Percentiles rank a stretch among this genome's conserved stretches.
Conservation (phyloP, 2,113 vertebrate species). For the Thinocorus orbignyianus region DNA sequence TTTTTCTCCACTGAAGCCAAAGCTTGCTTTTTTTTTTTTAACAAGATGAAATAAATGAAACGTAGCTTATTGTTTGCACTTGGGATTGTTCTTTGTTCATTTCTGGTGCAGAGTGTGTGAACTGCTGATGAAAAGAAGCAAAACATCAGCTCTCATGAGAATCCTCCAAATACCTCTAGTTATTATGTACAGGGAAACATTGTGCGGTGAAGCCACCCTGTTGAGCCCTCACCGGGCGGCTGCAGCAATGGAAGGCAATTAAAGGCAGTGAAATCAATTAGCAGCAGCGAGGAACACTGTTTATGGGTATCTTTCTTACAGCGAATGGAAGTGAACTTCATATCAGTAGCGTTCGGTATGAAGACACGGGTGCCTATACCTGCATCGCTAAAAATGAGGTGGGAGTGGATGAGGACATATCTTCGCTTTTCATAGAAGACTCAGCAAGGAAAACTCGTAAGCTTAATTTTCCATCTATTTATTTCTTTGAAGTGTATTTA, state of each 20-base stretch:
- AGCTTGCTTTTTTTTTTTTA: background rate
- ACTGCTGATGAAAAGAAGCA: background rate
- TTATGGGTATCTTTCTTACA: conserved; percentile 61
- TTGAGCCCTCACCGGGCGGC: fast-evolving
- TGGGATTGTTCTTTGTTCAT: background rate
- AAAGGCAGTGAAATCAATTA: background rate
- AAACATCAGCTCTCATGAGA: background rate
- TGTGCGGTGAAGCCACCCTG: background rate
- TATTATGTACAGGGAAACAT: fast-evolving
- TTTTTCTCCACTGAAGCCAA: background rate
- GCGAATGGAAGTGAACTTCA: conserved; percentile 92
- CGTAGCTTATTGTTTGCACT: background rate
- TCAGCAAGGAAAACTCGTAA: conserved; percentile 94
- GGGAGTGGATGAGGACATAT: conserved; percentile 96
- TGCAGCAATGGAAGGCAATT: fast-evolving
- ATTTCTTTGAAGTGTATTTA: background rate
- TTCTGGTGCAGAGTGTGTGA: background rate
- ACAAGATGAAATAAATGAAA: background rate
- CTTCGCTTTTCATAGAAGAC: conserved; percentile 95
- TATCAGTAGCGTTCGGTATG: conserved; percentile 90
- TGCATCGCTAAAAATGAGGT: conserved; percentile 97
- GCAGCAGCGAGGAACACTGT: background rate
- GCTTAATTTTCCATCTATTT: conserved; percentile 37
- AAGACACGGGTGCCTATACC: conserved; percentile 96
- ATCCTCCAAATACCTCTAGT: background rate